phyloP scores from a whole-genome alignment of 1,140 invertebrate genomes.

The Trichogramma pretiosum region DNA sequence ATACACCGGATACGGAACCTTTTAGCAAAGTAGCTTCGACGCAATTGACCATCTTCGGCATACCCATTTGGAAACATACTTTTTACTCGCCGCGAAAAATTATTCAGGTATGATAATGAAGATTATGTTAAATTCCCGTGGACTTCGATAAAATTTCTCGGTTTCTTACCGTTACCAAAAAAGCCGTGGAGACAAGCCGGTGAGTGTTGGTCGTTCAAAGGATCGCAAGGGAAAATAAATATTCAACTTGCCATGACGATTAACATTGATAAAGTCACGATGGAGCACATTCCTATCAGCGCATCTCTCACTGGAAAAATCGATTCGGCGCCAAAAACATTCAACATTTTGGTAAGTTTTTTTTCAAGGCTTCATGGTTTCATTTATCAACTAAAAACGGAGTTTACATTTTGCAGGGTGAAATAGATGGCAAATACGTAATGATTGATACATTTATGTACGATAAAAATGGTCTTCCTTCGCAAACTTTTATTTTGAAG shows the following conservation, averaged over 20 bases:
- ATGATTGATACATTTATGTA: constrained; percentile 25
- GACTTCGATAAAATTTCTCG: no score
- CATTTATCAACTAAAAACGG: constrained; percentile 2
- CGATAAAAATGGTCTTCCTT: constrained; percentile 22
- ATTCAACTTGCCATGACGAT: constrained; percentile 27
- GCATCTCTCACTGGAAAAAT: constrained; percentile 71
- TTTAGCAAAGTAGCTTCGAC: constrained; percentile 18
- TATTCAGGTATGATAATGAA: constrained; percentile 29
- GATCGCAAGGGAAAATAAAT: constrained; percentile 58
- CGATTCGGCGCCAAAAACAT: constrained; percentile 83
- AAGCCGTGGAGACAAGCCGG: constrained; percentile 52
- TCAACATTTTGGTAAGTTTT: constrained; percentile 64
- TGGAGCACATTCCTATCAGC: constrained; percentile 77
- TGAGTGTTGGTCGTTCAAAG: constrained; percentile 94
- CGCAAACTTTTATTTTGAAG: constrained; percentile 28
- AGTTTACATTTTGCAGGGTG: constrained; percentile 8
- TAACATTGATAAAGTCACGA: constrained; percentile 60
- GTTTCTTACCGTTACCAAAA: no score
- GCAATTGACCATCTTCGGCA: constrained; percentile 26
- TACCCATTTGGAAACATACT: constrained; percentile 29
- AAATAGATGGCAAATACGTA: constrained; percentile 15
- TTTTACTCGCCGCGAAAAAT: constrained; percentile 30
- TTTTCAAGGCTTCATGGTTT: constrained; percentile 8
- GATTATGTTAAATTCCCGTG: no score
- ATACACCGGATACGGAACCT: constrained; percentile 30